These are phyloP conservation scores for Anolis carolinensis DNA, from an alignment of 2,113 vertebrate species.

Conservation along the genomic window DNA sequence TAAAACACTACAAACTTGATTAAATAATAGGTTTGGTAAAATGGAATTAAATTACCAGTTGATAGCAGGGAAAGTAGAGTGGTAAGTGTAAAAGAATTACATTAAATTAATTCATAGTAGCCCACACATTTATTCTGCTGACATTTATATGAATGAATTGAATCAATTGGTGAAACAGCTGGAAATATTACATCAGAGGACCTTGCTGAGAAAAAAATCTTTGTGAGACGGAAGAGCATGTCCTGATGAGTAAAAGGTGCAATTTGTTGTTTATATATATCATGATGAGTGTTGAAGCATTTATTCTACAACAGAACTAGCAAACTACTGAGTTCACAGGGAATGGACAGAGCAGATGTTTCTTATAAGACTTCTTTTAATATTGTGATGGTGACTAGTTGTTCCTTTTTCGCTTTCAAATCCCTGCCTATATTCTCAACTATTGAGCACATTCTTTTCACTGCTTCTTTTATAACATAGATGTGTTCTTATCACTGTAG, in stretches of 20 bases:
- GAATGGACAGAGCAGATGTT: too few species aligned
- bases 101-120: not conserved
- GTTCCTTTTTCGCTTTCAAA: not conserved
- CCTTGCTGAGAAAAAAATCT: not conserved
- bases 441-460: not conserved
- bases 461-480: too few species aligned
- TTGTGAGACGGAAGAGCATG: not conserved
- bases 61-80: too few species aligned
- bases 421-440: not conserved
- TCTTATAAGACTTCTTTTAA: too few species aligned
- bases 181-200: not conserved
- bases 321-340: not conserved
- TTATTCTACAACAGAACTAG: not conserved
- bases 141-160: not conserved
- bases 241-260: not conserved
- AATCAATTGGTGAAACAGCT: not conserved
- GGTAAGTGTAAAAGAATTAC: not conserved
- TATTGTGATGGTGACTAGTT: not conserved
- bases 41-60: too few species aligned
- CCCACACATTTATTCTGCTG: not conserved
- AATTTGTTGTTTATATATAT: not conserved
- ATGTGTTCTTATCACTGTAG: too few species aligned
- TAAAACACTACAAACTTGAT: too few species aligned
- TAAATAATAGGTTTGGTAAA: too few species aligned
- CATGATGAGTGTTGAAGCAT: not conserved